Evolutionary conservation across 2,113 vertebrate species (phyloP).

Genomic region (Burhinus oedicnemus): DNA sequence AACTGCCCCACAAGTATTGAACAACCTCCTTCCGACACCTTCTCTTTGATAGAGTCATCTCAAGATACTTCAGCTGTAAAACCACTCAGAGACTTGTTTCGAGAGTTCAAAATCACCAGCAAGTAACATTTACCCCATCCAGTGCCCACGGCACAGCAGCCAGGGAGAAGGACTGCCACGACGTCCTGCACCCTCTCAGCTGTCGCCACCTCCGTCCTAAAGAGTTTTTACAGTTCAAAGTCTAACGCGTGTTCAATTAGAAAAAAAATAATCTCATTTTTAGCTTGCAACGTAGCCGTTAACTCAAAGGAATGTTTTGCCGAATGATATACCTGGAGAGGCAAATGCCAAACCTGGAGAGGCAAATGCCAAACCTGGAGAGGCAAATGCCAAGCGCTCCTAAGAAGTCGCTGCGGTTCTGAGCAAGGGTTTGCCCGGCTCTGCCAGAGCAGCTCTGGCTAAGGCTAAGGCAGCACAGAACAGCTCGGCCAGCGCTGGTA

Average conservation of each 20-base stretch:
- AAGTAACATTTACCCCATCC: background rate
- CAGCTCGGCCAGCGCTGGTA: background rate
- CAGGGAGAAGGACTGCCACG: background rate
- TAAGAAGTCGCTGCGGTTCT: background rate
- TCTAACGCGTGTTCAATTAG: fast-evolving
- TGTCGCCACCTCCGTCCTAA: background rate
- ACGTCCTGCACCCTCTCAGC: background rate
- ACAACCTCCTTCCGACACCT: fast-evolving
- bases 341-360: background rate
- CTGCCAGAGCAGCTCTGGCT: background rate
- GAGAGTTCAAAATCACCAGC: background rate
- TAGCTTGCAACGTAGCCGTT: background rate
- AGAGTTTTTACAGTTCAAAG: background rate
- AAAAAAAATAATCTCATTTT: background rate
- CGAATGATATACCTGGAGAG: background rate
- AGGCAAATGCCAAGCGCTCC: background rate
- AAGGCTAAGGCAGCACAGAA: background rate
- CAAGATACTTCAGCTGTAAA: background rate
- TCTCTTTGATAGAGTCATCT: background rate
- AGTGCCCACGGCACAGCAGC: background rate
- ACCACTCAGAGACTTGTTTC: background rate
- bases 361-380: background rate
- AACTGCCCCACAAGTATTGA: background rate
- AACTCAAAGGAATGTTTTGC: background rate
- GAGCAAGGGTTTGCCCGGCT: background rate